These are phyloP conservation scores for Aporophyla nigra DNA, from an alignment of 2,888 invertebrate genomes.

Conservation along the genomic window DNA sequence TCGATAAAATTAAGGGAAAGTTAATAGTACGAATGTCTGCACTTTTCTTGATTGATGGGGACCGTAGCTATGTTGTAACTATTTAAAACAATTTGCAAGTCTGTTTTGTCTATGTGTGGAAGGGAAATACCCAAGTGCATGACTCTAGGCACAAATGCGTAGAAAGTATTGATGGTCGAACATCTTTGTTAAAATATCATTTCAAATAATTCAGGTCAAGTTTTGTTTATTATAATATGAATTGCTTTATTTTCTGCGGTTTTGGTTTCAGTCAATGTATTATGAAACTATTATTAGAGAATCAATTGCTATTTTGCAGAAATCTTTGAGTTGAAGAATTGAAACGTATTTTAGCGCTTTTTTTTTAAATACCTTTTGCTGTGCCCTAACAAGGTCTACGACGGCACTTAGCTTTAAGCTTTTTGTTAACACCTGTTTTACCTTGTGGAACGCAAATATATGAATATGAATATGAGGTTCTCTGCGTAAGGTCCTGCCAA, in stretches of 20 bases:
- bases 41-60: constrained; percentile 48
- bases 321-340: background rate
- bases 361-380: too few species aligned
- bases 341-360: too few species aligned
- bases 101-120: constrained; percentile 67
- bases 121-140: constrained; percentile 69
- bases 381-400: too few species aligned
- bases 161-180: constrained; percentile 58
- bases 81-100: constrained; percentile 78
- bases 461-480: too few species aligned
- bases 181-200: background rate
- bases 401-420: too few species aligned
- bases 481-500: background rate
- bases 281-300: too few species aligned
- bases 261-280: background rate
- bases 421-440: too few species aligned
- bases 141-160: constrained; percentile 60
- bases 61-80: constrained; percentile 68
- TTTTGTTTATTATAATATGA: constrained; percentile 17
- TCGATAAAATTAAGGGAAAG: background rate
- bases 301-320: background rate
- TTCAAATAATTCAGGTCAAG: constrained; percentile 17
- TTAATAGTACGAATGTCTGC: constrained; percentile 32
- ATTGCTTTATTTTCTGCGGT: constrained; percentile 13
- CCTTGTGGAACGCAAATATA: too few species aligned